phyloP scores from a whole-genome alignment of 2,797 vertebrate genomes.

The Monodelphis domestica region DNA sequence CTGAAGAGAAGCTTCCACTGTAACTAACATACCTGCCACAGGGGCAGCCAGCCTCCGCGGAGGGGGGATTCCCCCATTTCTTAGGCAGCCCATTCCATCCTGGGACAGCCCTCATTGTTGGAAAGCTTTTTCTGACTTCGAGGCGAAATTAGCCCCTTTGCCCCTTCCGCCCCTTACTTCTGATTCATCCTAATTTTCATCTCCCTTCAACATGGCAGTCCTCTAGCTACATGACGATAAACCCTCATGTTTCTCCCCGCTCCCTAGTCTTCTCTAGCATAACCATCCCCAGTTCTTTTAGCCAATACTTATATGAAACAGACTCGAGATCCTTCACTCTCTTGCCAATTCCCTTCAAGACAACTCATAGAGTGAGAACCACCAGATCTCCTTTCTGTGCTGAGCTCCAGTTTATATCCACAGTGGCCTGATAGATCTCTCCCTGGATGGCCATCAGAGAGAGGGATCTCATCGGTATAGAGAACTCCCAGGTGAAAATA shows the following conservation, averaged over 20 bases:
- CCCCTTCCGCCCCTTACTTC: not conserved
- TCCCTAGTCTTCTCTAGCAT: not conserved
- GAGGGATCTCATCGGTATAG: not conserved
- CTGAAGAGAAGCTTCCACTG: too few relatives aligned
- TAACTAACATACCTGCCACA: not conserved
- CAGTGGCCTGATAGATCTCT: not conserved
- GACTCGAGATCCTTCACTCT: not conserved
- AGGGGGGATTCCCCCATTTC: not conserved
- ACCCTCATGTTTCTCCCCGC: not conserved
- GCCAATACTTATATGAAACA: not conserved
- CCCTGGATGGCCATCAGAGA: not conserved
- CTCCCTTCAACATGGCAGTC: too few relatives aligned
- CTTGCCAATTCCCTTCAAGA: not conserved
- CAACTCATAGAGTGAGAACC: not conserved
- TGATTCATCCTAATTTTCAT: too few relatives aligned
- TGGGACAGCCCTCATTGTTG: not conserved
- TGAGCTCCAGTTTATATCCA: not conserved
- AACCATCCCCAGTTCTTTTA: not conserved
- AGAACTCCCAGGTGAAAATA: not conserved
- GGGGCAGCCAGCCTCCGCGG: not conserved
- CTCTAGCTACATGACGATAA: not conserved
- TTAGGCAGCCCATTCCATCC: too few relatives aligned
- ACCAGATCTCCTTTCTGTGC: not conserved
- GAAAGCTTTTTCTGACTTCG: not conserved
- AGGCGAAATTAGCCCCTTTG: not conserved